Base-by-base conservation (phyloP, 1,140 invertebrate genomes). In the Drosophila santomea region DNA sequence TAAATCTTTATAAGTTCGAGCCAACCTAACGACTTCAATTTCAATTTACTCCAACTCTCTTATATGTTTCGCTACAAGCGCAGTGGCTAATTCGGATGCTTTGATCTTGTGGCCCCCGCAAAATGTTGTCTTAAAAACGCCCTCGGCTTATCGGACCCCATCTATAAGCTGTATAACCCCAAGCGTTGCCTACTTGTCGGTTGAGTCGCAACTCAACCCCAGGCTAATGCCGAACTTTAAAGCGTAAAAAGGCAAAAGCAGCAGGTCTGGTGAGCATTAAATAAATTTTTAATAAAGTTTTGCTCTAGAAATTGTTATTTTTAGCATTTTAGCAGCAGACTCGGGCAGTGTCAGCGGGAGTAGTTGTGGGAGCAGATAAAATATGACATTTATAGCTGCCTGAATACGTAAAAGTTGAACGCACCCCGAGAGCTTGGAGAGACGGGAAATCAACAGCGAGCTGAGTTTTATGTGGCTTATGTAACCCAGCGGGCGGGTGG, bases 231-330 rank as follows among this genome's bases (percentile, higher is more conserved):
- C 39, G 56, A 84, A 85, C 78, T 78, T 85, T 68, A 85, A 85
- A 72, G 54, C 68, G 48, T 23, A 67, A 83, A 71, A 59, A 62
- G 59, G 45, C 60, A 52, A 15, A 6, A 39, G 64, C 50, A 15
- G 39, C 60, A 59, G n/a, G 35, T 63, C 52, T 41, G 66, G 51
- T 38, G 71, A 71, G 58, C 72, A 80, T 74, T 82, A 82, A 75
- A 88, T 85, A 88, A 50, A 85, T 85, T 88, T 85, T 85, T 82
- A 85, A 88, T 85, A 88, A 85, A 85, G 74, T 88, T 85, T 82
- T 74, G 45, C 60, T 60, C 64, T 88, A 78, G 78, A 82, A 82
- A 82, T 77, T 78, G 74, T 88, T 85, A 85, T 88, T 88, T 85
- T 88, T 86, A 81, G 81, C 69, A 51, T 88, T 85, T 88, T 86